Conservation (phyloP, 2,888 invertebrate species). For the Caenorhabditis becei region DNA sequence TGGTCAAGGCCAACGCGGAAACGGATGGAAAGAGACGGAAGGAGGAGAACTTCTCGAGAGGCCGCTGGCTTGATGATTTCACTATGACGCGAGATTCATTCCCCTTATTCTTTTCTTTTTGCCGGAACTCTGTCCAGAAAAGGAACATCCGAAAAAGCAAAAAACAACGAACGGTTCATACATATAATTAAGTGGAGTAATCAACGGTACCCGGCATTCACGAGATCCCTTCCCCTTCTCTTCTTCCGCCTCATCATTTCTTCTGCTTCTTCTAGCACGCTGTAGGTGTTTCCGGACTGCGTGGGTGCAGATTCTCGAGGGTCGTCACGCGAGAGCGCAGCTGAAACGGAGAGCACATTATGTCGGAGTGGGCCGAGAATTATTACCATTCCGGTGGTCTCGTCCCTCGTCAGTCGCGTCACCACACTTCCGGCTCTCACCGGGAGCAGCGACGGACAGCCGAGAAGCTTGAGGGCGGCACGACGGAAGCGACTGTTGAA, state of each 20-base stretch:
- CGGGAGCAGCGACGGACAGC: constrained; percentile 14
- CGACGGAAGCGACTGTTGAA: constrained; percentile 78
- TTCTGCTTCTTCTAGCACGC: constrained; percentile 19
- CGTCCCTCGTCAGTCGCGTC: constrained; percentile 39
- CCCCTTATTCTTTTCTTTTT: too few relatives aligned
- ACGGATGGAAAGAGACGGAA: not conserved
- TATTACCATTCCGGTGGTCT: constrained; percentile 30
- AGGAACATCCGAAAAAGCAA: too few relatives aligned
- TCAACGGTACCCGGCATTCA: not conserved
- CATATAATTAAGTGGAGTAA: constrained; percentile 1
- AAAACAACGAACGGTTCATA: not conserved
- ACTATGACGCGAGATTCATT: too few relatives aligned
- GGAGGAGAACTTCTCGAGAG: not conserved
- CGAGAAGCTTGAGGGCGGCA: constrained; percentile 50
- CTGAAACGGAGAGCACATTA: constrained; percentile 10
- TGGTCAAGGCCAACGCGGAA: not conserved
- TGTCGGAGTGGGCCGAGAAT: not conserved
- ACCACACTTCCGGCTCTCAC: constrained; percentile 36
- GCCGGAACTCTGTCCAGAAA: too few relatives aligned
- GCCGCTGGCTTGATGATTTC: too few relatives aligned
- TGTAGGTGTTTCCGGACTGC: constrained; percentile 32
- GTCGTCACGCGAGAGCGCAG: constrained; percentile 44
- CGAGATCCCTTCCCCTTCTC: not conserved
- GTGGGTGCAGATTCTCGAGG: constrained; percentile 39
- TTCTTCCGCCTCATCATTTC: too few relatives aligned